Evolutionary conservation across 2,113 vertebrate species (phyloP), one percentile per base, ranked within the genome.

Genomic region (Rhea pennata): DNA sequence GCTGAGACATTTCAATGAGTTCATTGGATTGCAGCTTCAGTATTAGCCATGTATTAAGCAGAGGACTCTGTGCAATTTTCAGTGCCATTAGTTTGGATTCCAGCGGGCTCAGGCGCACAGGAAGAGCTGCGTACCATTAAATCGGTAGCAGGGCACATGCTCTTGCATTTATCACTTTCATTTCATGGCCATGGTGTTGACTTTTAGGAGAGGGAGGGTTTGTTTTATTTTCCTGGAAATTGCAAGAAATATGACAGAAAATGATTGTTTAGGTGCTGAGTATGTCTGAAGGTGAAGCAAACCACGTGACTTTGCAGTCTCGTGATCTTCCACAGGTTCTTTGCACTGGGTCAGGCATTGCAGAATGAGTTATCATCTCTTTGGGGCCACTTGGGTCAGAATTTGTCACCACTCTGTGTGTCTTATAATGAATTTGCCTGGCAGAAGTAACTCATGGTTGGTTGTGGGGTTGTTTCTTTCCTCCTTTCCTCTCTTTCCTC

Each of bases 21-120:
- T 95, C 83, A 77, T 64, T 94, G 86, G 74, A 56, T 91, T 94
- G 81, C 77, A 95, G 44, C 75, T 90, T 84, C 58, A 26, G 44
- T 94, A 74, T 92, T 87, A 88, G 86, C 81, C 33, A 19, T 53
- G 36, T 85, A 89, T 92, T 96, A 91, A 94, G 77, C 78, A 87
- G 92, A 82, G 76, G 66, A 90, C 62, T 93, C 59, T 15, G 4
- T 87, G 71, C 54, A 22, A 46, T 91, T 92, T 95, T 93, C 78
- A 53, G 24, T 94, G 70, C 77, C 50, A 44, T 92, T 95, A 39
- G 33, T 92, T 71, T 76, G 39, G 40, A 23, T 84, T 92, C 78
- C 85, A 94, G 46, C 67, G 36, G 15, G 17, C 26, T 15, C 58
- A 77, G 58, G 29, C 73, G 27, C 29, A 10, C 36, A 40, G 71